Base-by-base conservation (phyloP, 2,113 vertebrate genomes). In the Formicarius rufipectus region DNA sequence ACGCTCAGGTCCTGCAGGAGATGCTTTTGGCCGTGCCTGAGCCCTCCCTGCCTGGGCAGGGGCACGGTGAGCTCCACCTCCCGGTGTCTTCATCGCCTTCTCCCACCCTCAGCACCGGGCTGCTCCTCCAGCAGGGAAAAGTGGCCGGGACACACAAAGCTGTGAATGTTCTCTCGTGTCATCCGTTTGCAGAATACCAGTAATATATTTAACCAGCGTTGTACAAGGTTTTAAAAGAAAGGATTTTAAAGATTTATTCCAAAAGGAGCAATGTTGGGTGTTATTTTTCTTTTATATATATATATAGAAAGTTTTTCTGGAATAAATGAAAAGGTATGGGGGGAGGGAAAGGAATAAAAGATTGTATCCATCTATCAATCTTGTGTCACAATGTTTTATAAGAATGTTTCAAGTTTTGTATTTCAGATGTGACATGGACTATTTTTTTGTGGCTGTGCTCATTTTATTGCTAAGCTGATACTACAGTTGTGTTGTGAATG, bases 171-270 rank as follows among this genome's bases (percentile, higher is more conserved):
- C 77, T 64, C 93, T 35, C 62, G 76, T 80, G 74, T 67, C 95
- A 92, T 79, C 93, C 78, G 14, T 89, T 23, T 86, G 93, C 78
- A 91, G 96, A 77, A 97, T 82, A 78, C 44, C 42, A 28, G 87
- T 88, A 89, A 97, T 92, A 93, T 97, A 97, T 98, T 97, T 96
- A 98, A 96, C 93, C 95, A 69, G 63, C 59, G 63, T 64, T 92
- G 93, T 88, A 80, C 89, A 91, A 92, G 94, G 1, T 77, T 47
- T 93, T 69, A 89, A 88, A 92, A 93, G 50, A 92, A 94, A 67
- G 24, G 5, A 31, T 89, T 96, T 80, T 84, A 87, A 94, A 90
- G 93, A 67, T 80, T 60, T 89, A 90, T 96, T 94, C 90, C 35
- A 25, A 91, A 92, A 95, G 69, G 90, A 50, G 49, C 5, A 33